Conservation (phyloP, 2,888 invertebrate genomes). For the Steinernema hermaphroditum region DNA sequence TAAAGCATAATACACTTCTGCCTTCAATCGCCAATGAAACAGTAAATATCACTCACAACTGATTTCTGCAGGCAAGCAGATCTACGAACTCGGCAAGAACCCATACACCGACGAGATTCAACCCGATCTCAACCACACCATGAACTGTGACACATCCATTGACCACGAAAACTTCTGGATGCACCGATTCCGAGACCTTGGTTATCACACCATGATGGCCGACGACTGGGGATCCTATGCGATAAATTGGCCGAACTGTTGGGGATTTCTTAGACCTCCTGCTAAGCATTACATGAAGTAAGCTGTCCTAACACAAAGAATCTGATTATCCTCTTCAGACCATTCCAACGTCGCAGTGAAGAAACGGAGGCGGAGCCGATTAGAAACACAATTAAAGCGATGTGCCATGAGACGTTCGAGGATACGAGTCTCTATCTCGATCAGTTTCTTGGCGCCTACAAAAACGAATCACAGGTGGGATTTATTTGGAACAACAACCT, state of each 20-base stretch:
- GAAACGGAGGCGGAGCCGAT: not conserved
- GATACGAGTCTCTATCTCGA: not conserved
- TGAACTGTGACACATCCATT: not conserved
- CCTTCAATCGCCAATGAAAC: no score
- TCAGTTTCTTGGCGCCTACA: conserved; percentile 9
- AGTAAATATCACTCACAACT: no score
- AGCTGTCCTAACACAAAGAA: not conserved
- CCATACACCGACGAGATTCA: not conserved
- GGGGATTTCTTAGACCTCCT: conserved; percentile 22
- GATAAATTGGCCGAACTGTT: conserved; percentile 29
- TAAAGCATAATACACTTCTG: no score
- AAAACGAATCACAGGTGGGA: conserved; percentile 1
- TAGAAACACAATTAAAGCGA: not conserved
- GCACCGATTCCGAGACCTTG: not conserved
- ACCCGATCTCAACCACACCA: not conserved
- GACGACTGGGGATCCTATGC: not conserved
- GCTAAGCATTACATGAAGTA: conserved; percentile 36
- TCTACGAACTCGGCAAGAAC: not conserved
- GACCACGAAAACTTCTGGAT: conserved; percentile 2
- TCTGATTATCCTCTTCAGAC: not conserved
- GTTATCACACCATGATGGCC: conserved; percentile 17
- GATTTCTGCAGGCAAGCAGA: conserved; percentile 16
- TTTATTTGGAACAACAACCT: not conserved
- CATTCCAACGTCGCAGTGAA: not conserved
- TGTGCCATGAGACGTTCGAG: not conserved